phyloP scores from a whole-genome alignment of 2,797 vertebrate species.

The Cryptoprocta ferox region DNA sequence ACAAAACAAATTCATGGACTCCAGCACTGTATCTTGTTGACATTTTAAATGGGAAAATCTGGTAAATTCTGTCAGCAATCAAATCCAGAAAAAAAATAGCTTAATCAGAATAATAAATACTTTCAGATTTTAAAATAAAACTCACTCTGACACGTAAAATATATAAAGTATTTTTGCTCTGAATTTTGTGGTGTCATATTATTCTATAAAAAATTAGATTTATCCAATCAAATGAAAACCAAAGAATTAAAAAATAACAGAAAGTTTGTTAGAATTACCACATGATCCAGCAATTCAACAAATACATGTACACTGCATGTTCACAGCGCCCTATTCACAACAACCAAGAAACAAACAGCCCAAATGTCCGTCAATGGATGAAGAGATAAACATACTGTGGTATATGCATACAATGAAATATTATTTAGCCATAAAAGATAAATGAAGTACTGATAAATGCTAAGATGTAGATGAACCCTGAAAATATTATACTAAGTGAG shows the following conservation, averaged over 20 bases:
- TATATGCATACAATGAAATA: not conserved
- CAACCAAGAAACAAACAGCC: not conserved
- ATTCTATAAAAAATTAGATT: conserved; percentile 14
- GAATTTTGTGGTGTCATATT: not conserved
- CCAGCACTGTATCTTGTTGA: conserved; percentile 78
- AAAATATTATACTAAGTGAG: not conserved
- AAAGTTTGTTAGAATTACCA: conserved; percentile 16
- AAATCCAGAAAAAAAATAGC: conserved; percentile 79
- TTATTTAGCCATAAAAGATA: not conserved
- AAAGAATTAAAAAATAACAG: conserved; percentile 35
- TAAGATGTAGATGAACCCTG: not conserved
- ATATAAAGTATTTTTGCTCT: conserved; percentile 72
- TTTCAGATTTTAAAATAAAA: conserved; percentile 79
- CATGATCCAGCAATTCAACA: not conserved
- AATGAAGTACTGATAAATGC: not conserved
- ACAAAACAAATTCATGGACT: conserved; percentile 80
- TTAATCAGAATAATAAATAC: conserved; percentile 84
- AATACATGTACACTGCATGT: not conserved
- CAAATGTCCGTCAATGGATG: not conserved
- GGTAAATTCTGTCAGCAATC: conserved; percentile 82
- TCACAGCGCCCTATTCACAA: not conserved
- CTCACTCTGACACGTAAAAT: conserved; percentile 78
- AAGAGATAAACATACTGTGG: not conserved
- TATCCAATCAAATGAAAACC: conserved; percentile 36
- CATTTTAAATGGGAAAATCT: conserved; percentile 85